Evolutionary conservation across 2,797 vertebrate genomes (phyloP), one percentile per base, ranked within the genome.

Genomic region (Molossus molossus): DNA sequence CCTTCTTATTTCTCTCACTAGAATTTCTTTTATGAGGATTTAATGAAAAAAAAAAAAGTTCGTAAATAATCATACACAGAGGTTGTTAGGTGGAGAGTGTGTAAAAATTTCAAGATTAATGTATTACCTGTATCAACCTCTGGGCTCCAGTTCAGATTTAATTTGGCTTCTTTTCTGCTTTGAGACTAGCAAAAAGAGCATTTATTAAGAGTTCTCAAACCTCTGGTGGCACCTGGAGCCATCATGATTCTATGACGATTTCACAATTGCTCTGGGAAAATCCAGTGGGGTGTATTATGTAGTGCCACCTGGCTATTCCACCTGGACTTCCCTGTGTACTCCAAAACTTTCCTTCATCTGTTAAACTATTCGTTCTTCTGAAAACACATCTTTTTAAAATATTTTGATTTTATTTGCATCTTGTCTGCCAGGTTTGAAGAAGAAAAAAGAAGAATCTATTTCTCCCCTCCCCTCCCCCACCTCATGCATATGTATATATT

Each of bases 101-200:
- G 37, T n/a, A 23, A 75, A 91, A 60, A 72, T 40, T 86, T 75
- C 60, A 92, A 94, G 57, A 67, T 79, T 80, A 79, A 87, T 80
- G 23, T 87, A 65, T 67, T 92, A 96, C 86, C 82, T 93, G 60
- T 55, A 20, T 87, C 29, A 65, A 48, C 2, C 3, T 62, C 20
- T 84, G 29, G 91, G 58, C 13, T 94, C 33, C 55, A 60, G 60
- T 81, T 94, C 58, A 87, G 86, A 77, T 85, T 80, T 64, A 60
- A 70, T 48, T 65, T 50, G 20, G 14, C 27, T 70, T 83, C 57
- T 76, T n/a, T 70, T 40, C 23, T 82, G 73, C n/a, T 33, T 17
- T 75, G 40, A 94, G 17, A 64, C 15, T 21, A 73, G 17, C 17
- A 37, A 77, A 18, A 23, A 57, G 70, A 33, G 27, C 18, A 53